Base-by-base conservation (phyloP, 2,797 vertebrate genomes). In the Pseudochaenichthys georgianus region DNA sequence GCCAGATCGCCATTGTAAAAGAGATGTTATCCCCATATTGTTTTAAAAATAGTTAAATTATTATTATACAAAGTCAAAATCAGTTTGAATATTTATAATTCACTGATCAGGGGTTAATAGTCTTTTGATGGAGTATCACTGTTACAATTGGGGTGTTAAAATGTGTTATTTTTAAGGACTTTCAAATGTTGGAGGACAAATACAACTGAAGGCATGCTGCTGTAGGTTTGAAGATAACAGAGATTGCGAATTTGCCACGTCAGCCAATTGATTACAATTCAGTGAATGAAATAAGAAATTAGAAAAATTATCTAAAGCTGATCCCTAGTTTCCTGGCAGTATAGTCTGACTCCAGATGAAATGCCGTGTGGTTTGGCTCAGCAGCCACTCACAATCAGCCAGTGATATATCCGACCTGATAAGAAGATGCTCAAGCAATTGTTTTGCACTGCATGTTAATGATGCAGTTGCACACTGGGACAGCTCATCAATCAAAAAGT, bases 291-390 rank as follows among this genome's bases (percentile, higher is more conserved):
- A 66, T 68, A 9, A 28, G 17, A 71, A n/a, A 62, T 53, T 12
- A 34, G 5, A 62, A 15, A 34, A 28, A 3, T 2, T 0, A 55
- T 19, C 45, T 34, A n/a, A 59, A 46, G 13, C 28, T 41, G 41
- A 46, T 31, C 53, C 17, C 9, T 13, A 0, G 15, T 28, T 34
- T 43, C 38, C 60, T 23, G 13, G 34, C 16, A 3, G 11, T 17
- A 19, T 15, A 15, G 13, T 12, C 16, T 43, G 13, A 55, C 70
- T 66, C 16, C 38, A 51, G 64, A 79, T 59, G 58, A 64, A 12
- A 61, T 38, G 31, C 53, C 9, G 23, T 15, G 15, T 28, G 52
- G 34, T 46, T 58, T 31, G 53, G 41, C 42, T 74, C 54, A 0
- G 5, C 21, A 31, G 50, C 28, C 41, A 46, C 58, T n/a, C 41